A percentile compares a stretch with the other conserved stretches of the same genome.
Evolutionary conservation across 2,888 invertebrate genomes (phyloP).

Genomic region (Apoda limacodes): DNA sequence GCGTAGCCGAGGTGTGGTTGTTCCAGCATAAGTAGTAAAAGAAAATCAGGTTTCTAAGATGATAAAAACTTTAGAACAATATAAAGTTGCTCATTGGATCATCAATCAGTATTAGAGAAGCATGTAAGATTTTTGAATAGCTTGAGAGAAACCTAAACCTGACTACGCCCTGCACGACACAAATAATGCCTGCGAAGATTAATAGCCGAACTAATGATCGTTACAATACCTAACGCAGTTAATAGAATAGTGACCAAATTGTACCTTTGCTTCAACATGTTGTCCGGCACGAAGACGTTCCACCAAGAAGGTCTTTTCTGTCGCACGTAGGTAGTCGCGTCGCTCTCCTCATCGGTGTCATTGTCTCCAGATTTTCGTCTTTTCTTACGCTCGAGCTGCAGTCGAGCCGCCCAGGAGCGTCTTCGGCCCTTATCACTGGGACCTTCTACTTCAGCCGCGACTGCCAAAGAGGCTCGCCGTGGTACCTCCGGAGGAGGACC

Average conservation of each 20-base stretch:
- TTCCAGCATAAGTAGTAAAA: too few species aligned
- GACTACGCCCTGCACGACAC: too few species aligned
- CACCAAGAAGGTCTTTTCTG: conserved; percentile 89
- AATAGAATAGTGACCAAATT: conserved; percentile 3
- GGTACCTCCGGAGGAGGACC: conserved; percentile 49
- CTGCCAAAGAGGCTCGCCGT: conserved; percentile 56
- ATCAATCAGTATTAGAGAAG: too few species aligned
- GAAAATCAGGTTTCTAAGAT: too few species aligned
- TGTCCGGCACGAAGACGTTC: conserved; percentile 88
- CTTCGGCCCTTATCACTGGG: conserved; percentile 67
- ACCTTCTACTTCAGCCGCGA: conserved; percentile 39
- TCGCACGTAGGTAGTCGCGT: conserved; percentile 58
- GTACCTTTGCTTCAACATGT: conserved; percentile 77
- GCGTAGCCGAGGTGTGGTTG: too few species aligned
- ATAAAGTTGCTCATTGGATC: too few species aligned
- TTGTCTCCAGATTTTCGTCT: conserved; percentile 66
- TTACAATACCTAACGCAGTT: conserved; percentile 4
- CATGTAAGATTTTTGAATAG: too few species aligned
- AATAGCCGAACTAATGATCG: conserved; percentile 3
- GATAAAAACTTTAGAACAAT: too few species aligned
- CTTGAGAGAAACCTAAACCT: too few species aligned
- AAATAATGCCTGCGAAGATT: too few species aligned
- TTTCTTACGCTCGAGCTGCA: conserved; percentile 65
- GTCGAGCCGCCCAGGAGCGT: conserved; percentile 72
- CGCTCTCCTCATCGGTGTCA: conserved; percentile 54